These are phyloP conservation scores for Amblyopsis hoosieri DNA, from an alignment of 2,797 vertebrate species.

Conservation along the genomic window DNA sequence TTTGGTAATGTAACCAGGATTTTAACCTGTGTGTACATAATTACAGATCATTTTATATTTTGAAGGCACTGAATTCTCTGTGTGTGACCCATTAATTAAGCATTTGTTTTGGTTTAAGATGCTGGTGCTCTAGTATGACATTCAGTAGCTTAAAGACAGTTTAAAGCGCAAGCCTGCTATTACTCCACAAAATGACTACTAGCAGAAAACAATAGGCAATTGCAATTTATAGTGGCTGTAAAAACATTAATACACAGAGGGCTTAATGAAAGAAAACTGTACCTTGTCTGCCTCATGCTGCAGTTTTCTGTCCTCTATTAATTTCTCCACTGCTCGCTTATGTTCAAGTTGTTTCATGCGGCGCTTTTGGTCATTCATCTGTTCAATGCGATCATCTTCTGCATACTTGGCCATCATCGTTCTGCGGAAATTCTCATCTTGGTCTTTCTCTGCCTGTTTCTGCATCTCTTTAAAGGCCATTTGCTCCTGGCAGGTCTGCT, in stretches of 20 bases:
- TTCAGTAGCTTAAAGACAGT: too few relatives aligned
- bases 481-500: constrained; percentile 82
- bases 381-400: constrained; percentile 89
- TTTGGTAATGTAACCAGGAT: neutral
- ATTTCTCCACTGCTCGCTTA: constrained; percentile 82
- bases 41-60: too few relatives aligned
- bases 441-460: constrained; percentile 78
- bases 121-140: too few relatives aligned
- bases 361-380: constrained; percentile 88
- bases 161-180: too few relatives aligned
- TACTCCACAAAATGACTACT: too few relatives aligned
- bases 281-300: constrained; percentile 85
- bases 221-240: neutral
- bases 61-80: too few relatives aligned
- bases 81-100: too few relatives aligned
- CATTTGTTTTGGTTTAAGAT: too few relatives aligned
- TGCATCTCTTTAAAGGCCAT: constrained; percentile 82
- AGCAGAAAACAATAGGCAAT: neutral
- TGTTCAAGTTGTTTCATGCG: constrained; percentile 92
- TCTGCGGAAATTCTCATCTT: constrained; percentile 84
- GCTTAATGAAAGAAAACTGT: constrained; percentile 5
- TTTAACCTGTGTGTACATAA: too few relatives aligned
- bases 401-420: constrained; percentile 87
- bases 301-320: constrained; percentile 81
- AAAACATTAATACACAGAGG: neutral